Evolutionary conservation across 2,113 vertebrate species (phyloP).

Genomic region (Lophochroa leadbeateri): DNA sequence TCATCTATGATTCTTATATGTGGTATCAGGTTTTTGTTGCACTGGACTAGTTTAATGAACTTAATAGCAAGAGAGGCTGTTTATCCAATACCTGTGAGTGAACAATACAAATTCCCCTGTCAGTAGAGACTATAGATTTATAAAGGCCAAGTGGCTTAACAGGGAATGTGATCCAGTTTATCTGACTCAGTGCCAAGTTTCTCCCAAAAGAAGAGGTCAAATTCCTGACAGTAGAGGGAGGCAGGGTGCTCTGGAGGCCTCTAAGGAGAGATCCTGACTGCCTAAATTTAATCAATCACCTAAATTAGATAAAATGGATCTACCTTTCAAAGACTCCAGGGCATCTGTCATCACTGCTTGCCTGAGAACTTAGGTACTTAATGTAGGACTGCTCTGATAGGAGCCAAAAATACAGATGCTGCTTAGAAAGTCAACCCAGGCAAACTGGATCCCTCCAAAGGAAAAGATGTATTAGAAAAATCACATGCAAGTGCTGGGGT

Average conservation of each 20-base stretch:
- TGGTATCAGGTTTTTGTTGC: not conserved
- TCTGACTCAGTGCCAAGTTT: not conserved
- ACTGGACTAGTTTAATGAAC: not conserved
- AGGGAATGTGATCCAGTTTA: not conserved
- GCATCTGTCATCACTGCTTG: not conserved
- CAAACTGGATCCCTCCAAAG: not conserved
- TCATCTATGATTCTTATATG: not conserved
- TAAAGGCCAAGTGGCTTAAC: not conserved
- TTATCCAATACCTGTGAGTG: not conserved
- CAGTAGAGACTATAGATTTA: not conserved
- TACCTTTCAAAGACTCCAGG: not conserved
- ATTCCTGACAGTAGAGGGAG: not conserved
- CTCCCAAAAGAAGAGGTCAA: not conserved
- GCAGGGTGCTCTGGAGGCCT: not conserved
- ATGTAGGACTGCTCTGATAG: not conserved
- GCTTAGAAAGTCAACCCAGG: not conserved
- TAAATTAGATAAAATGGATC: not conserved
- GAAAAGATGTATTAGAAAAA: not conserved
- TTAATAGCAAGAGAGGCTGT: not conserved
- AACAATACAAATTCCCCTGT: not conserved
- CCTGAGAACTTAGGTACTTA: not conserved
- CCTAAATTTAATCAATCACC: not conserved
- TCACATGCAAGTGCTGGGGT: not conserved
- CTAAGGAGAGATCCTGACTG: not conserved
- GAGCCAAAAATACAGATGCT: not conserved